Conservation (phyloP, 2,888 invertebrate genomes). For the Cantharis rustica region DNA sequence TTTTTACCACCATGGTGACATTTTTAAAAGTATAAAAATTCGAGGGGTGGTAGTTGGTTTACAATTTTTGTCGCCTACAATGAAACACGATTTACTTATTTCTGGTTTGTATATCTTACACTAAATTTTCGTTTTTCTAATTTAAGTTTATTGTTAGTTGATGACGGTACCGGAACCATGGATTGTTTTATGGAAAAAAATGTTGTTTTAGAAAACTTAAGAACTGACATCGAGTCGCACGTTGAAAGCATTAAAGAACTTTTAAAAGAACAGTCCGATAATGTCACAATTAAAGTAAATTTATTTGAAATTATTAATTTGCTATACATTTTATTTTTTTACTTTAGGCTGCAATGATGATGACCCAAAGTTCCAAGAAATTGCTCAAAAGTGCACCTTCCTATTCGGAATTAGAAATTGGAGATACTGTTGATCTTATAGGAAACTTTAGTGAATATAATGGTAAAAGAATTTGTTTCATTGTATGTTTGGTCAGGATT, state of each 20-base stretch:
- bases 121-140: neutral
- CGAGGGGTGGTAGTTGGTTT: conserved; percentile 9
- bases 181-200: conserved; percentile 22
- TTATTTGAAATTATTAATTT: neutral
- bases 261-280: neutral
- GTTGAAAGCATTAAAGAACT: neutral
- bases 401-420: conserved; percentile 12
- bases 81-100: conserved; percentile 7
- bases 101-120: conserved; percentile 10
- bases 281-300: neutral
- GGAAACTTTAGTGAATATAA: conserved; percentile 15
- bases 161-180: conserved; percentile 20
- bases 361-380: conserved; percentile 11
- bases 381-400: neutral
- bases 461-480: conserved; percentile 9
- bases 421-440: conserved; percentile 17
- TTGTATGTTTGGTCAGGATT: neutral
- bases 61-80: conserved; percentile 4
- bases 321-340: neutral
- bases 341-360: conserved; percentile 17
- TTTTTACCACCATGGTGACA: neutral
- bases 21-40: conserved; percentile 12
- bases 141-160: conserved; percentile 6
- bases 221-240: neutral
- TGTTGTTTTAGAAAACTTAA: conserved; percentile 4